Evolutionary conservation across 2,797 vertebrate genomes (phyloP).

Genomic region (Enteromius argenteus): DNA sequence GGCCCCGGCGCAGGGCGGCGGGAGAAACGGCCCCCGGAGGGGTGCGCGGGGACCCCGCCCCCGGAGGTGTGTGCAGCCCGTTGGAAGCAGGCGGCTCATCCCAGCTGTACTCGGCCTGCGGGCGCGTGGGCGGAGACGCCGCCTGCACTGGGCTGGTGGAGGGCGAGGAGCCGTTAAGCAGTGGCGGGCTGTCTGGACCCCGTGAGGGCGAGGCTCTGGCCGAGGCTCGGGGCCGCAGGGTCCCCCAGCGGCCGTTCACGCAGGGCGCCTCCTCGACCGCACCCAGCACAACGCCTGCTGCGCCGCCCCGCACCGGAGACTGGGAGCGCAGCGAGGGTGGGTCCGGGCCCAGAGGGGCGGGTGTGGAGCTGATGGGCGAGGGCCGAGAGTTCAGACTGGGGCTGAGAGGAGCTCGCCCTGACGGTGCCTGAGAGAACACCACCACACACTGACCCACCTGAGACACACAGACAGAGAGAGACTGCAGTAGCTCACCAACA

Average conservation of each 20-base stretch:
- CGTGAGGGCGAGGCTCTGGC: slow-evolving; percentile 85
- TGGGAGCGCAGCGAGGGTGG: slow-evolving; percentile 90
- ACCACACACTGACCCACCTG: slow-evolving; percentile 98
- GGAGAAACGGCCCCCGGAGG: slow-evolving; percentile 91
- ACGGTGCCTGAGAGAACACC: slow-evolving; percentile 97
- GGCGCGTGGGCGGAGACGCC: slow-evolving; percentile 80
- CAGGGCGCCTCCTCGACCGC: slow-evolving; percentile 90
- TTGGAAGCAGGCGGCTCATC: slow-evolving; percentile 89
- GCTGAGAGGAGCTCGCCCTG: slow-evolving; percentile 93
- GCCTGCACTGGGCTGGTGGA: slow-evolving; percentile 91
- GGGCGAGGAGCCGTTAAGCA: slow-evolving; percentile 87
- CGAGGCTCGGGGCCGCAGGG: slow-evolving; percentile 88
- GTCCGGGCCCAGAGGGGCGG: slow-evolving; percentile 88
- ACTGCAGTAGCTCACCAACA: background rate
- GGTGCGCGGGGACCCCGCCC: slow-evolving; percentile 78
- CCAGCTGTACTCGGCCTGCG: slow-evolving; percentile 86
- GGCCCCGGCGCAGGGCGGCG: slow-evolving; percentile 86
- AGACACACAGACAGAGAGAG: slow-evolving; percentile 33
- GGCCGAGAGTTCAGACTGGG: slow-evolving; percentile 97
- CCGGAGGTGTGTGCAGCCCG: slow-evolving; percentile 88
- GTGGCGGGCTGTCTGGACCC: slow-evolving; percentile 85
- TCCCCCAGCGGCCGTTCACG: slow-evolving; percentile 97
- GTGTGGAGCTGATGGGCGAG: slow-evolving; percentile 95
- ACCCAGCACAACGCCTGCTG: slow-evolving; percentile 77
- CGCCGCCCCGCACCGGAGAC: slow-evolving; percentile 85